Evolutionary conservation across 2,797 vertebrate genomes (phyloP).

Genomic region (Channallabes apus): DNA sequence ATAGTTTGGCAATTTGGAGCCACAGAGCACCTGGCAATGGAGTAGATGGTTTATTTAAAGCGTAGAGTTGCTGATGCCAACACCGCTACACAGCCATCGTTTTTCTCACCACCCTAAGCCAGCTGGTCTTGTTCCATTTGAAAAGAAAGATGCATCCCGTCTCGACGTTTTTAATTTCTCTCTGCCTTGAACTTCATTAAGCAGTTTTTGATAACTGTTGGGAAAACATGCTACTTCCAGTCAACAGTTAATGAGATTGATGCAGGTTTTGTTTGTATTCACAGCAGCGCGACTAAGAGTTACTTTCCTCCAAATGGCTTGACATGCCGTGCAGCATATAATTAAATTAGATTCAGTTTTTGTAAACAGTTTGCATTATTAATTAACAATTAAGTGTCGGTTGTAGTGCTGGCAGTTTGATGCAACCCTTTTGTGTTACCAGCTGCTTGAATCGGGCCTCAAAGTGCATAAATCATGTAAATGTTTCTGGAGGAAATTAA

Average conservation of each 20-base stretch:
- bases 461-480: constrained; percentile 33
- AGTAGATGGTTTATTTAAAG: constrained; percentile 27
- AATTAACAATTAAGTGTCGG: constrained; percentile 43
- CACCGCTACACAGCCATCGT: neutral
- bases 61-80: constrained; percentile 17
- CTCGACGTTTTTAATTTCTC: neutral
- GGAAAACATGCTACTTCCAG: neutral
- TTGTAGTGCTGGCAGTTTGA: constrained; percentile 27
- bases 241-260: constrained; percentile 29
- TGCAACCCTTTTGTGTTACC: constrained; percentile 39
- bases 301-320: constrained; percentile 23
- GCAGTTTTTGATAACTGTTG: neutral
- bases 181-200: constrained; percentile 24
- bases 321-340: constrained; percentile 14
- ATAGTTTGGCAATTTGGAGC: constrained; percentile 14
- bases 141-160: constrained; percentile 1
- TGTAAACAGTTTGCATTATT: constrained; percentile 36
- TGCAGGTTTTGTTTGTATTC: constrained; percentile 14
- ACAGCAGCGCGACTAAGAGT: constrained; percentile 28
- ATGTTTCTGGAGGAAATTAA: neutral
- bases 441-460: constrained; percentile 22
- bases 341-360: constrained; percentile 34
- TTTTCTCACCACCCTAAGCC: constrained; percentile 11
- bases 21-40: constrained; percentile 18
- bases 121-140: constrained; percentile 18